Conservation (phyloP, 2,888 invertebrate species). For the Cetonia aurata region DNA sequence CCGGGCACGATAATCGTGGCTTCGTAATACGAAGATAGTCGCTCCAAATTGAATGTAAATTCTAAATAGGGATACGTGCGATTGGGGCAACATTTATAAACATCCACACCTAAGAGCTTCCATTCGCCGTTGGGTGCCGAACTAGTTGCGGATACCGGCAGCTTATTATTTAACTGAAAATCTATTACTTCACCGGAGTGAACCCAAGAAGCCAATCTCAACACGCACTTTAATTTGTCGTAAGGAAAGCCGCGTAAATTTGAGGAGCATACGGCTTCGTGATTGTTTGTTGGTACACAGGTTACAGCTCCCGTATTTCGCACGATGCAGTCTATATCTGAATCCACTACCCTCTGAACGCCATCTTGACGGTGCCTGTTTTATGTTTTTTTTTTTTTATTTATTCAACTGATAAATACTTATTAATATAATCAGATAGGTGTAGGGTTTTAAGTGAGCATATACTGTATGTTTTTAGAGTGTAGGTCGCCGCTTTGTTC, state of each 20-base stretch:
- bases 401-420: no score
- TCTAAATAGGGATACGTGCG: conserved; percentile 73
- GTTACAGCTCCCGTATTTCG: conserved; percentile 70
- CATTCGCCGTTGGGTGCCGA: conserved; percentile 71
- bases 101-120: conserved; percentile 68
- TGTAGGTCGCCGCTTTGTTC: no score
- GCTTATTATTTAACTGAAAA: conserved; percentile 59
- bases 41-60: conserved; percentile 70
- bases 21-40: conserved; percentile 72
- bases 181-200: conserved; percentile 75
- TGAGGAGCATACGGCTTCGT: conserved; percentile 72
- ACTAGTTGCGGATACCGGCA: conserved; percentile 60
- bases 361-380: conserved; percentile 49
- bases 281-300: conserved; percentile 72
- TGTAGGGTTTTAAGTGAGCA: no score
- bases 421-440: conserved; percentile 8
- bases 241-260: conserved; percentile 75
- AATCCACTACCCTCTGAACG: conserved; percentile 47
- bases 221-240: conserved; percentile 75
- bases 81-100: conserved; percentile 70
- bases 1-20: conserved; percentile 72
- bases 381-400: no score
- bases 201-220: conserved; percentile 77
- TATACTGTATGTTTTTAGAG: no score
- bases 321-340: conserved; percentile 68